A percentile compares a stretch with the other conserved stretches of the same genome.
phyloP scores from a whole-genome alignment of 2,888 invertebrate species.

The Phania funesta region DNA sequence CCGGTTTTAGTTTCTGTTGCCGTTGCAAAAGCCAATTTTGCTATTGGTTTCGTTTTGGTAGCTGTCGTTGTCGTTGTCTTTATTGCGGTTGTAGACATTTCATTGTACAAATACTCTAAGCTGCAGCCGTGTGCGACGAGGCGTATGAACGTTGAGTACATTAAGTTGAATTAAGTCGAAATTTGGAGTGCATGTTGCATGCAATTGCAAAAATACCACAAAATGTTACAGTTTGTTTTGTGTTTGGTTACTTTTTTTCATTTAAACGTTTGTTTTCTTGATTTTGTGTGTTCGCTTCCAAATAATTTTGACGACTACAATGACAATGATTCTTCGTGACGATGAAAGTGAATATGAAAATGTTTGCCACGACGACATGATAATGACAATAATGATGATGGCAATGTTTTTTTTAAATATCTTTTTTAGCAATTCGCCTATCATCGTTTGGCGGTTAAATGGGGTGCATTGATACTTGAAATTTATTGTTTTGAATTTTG shows the following conservation, averaged over 20 bases:
- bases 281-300: constrained; percentile 18
- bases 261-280: constrained; percentile 18
- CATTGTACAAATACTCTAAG: constrained; percentile 77
- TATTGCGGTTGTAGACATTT: constrained; percentile 74
- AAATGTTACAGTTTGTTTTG: constrained; percentile 55
- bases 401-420: constrained; percentile 64
- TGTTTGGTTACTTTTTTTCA: constrained; percentile 13
- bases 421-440: constrained; percentile 44
- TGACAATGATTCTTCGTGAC: constrained; percentile 33
- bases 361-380: constrained; percentile 7
- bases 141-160: constrained; percentile 73
- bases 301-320: constrained; percentile 41
- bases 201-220: constrained; percentile 68
- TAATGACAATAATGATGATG: constrained; percentile 21
- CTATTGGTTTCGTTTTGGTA: constrained; percentile 14
- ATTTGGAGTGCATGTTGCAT: constrained; percentile 72
- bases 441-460: constrained; percentile 51
- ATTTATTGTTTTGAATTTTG: constrained; percentile 51
- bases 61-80: constrained; percentile 3
- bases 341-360: constrained; percentile 14
- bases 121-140: constrained; percentile 71
- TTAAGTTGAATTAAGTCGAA: constrained; percentile 73
- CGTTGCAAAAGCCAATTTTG: constrained; percentile 9
- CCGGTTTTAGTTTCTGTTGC: constrained; percentile 40
- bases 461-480: constrained; percentile 54